Conservation (phyloP, 2,888 invertebrate species). For the Lissonota sp. region DNA sequence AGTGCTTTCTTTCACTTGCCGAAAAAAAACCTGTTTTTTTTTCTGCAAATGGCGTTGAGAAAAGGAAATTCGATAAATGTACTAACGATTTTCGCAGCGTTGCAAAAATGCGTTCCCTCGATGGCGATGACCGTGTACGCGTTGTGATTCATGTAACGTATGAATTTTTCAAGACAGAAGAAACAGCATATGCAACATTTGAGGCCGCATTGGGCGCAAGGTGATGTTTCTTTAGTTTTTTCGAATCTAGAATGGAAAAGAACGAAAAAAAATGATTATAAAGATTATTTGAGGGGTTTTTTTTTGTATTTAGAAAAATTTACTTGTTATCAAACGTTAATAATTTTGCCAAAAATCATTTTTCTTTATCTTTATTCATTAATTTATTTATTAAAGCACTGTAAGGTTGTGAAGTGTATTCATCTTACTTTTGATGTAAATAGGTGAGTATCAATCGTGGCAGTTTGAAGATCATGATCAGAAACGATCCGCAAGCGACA, state of each 20-base stretch:
- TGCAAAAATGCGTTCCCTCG: constrained; percentile 95
- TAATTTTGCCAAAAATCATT: too few species aligned
- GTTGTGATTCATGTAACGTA: constrained; percentile 96
- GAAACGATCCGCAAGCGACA: constrained; percentile 96
- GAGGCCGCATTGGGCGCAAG: constrained; percentile 90
- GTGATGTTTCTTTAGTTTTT: constrained; percentile 88
- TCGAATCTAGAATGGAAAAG: constrained; percentile 86
- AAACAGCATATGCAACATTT: constrained; percentile 96
- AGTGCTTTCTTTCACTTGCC: too few species aligned
- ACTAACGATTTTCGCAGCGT: constrained; percentile 94
- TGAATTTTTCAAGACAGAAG: constrained; percentile 95
- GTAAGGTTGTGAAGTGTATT: too few species aligned
- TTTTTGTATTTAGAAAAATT: too few species aligned
- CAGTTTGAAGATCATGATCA: constrained; percentile 96
- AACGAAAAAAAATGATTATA: too few species aligned
- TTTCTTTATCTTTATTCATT: too few species aligned
- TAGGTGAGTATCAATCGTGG: constrained; percentile 95
- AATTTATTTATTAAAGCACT: too few species aligned
- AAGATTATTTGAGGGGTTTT: too few species aligned
- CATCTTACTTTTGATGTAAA: constrained; percentile 93
- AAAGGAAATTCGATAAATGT: too few species aligned
- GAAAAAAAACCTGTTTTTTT: too few species aligned
- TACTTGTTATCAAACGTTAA: too few species aligned
- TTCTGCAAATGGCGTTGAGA: too few species aligned
- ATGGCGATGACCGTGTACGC: constrained; percentile 97